Evolutionary conservation across 2,888 invertebrate genomes (phyloP).

Genomic region (Cyrtodaria siliqua): DNA sequence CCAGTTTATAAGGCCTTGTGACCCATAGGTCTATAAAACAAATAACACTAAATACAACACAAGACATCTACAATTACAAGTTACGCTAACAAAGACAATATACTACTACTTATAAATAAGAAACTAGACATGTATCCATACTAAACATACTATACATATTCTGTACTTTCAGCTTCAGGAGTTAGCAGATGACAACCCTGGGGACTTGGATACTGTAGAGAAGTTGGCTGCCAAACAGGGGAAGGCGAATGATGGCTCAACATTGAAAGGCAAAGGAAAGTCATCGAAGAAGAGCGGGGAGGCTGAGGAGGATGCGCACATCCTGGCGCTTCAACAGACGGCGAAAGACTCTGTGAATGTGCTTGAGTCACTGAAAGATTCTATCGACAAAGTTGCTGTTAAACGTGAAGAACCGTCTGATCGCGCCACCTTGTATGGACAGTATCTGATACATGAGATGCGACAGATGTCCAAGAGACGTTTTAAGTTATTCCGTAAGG

Average conservation of each 20-base stretch:
- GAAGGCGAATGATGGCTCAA: too few relatives aligned
- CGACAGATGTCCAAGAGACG: neutral
- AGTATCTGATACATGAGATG: neutral
- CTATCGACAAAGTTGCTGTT: conserved; percentile 15
- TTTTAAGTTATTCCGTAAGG: neutral
- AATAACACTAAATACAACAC: too few relatives aligned
- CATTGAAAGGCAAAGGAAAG: conserved; percentile 22
- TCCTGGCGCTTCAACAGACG: conserved; percentile 31
- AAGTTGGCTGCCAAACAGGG: too few relatives aligned
- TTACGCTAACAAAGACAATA: conserved; percentile 4
- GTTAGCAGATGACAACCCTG: conserved; percentile 22
- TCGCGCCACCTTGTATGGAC: neutral
- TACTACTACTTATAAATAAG: too few relatives aligned
- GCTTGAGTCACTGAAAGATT: conserved; percentile 23
- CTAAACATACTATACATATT: conserved; percentile 8
- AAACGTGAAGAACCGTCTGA: conserved; percentile 1
- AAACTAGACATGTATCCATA: too few relatives aligned
- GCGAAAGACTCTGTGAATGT: conserved; percentile 26
- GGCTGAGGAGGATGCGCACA: conserved; percentile 25
- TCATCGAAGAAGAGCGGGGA: conserved; percentile 27
- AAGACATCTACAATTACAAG: conserved; percentile 13
- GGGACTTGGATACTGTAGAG: too few relatives aligned
- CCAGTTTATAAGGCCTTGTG: too few relatives aligned
- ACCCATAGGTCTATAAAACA: too few relatives aligned
- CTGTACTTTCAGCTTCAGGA: conserved; percentile 20